phyloP scores from a whole-genome alignment of 2,888 invertebrate species.

The Nephrotoma guestfalica region DNA sequence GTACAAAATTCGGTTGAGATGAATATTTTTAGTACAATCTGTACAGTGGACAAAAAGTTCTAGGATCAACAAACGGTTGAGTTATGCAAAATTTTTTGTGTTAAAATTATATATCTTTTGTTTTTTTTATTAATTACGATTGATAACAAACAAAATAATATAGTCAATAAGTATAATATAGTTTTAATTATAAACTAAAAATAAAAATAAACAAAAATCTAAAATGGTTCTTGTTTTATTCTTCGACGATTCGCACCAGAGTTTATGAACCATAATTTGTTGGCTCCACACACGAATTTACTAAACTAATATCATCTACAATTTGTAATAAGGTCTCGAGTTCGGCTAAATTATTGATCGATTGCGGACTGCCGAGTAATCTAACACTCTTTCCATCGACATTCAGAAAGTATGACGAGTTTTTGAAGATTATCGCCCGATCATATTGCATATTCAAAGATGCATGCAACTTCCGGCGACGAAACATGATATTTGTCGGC shows the following conservation, averaged over 20 bases:
- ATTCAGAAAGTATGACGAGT: slow-evolving; percentile 29
- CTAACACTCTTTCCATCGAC: slow-evolving; percentile 32
- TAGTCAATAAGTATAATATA: not conserved
- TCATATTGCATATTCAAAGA: slow-evolving; percentile 26
- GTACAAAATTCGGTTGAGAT: not conserved
- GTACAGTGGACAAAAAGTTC: not conserved
- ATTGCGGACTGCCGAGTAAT: slow-evolving; percentile 28
- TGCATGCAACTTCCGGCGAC: slow-evolving; percentile 14
- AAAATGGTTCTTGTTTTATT: not conserved
- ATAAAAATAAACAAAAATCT: not conserved
- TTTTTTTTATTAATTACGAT: not conserved
- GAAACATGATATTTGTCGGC: slow-evolving; percentile 30
- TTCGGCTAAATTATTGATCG: slow-evolving; percentile 24
- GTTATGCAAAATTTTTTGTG: not conserved
- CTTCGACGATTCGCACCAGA: not conserved
- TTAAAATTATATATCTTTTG: not conserved
- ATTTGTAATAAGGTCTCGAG: slow-evolving; percentile 30
- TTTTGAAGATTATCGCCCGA: slow-evolving; percentile 32
- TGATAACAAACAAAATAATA: not conserved
- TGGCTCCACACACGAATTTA: slow-evolving; percentile 22
- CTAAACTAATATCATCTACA: slow-evolving; percentile 26
- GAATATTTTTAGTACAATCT: not conserved
- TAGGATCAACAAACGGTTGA: not conserved
- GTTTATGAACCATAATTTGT: not conserved
- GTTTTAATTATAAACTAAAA: not conserved